Base-by-base conservation (phyloP, 1,140 invertebrate genomes). In the Oryzaephilus surinamensis region DNA sequence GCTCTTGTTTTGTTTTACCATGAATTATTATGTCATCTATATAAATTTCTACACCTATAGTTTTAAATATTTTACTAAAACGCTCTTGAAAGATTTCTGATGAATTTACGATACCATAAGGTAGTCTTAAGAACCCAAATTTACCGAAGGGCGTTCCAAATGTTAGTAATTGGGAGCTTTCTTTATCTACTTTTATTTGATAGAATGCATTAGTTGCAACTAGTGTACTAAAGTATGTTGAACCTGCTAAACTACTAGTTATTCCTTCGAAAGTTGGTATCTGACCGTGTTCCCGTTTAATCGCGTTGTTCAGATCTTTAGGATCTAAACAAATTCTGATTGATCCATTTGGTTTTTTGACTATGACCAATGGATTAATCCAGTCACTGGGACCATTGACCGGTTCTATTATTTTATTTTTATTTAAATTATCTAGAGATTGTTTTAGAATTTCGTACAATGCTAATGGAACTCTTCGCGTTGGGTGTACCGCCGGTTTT, bases 1-100 rank as follows among this genome's bases (percentile, higher is more conserved):
- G 52, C 18, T 58, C 45, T 29, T 43, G 32, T 30, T 41, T 30
- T 29, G 42, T 52, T n/a, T 28, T 26, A 6, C 45, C 58, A 16
- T 31, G 33, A 4, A 64, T 28, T 4, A 62, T 23, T 6, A 61
- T 45, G 38, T 64, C 62, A 52, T 65, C 58, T 44, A 55, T 37
- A 15, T 55, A 51, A 2, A 53, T 38, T 20, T 42, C 37, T 6
- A 58, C 53, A 15, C 28, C n/a, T 20, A 59, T 24, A 7, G 49
- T 53, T 19, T 43, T 45, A 14, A 61, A 39, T 10, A 47, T 38
- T 45, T 28, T 21, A 12, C 46, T 41, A 26, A 53, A 49, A 17
- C 36, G 36, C 32, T 31, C 31, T 21, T 59, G 57, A 41, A 64
- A 63, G 4, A 57, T 47, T 32, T 57, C 60, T 8, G 49, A 45